Conservation (phyloP, 1,140 invertebrate genomes). For the Choristoneura fumiferana region DNA sequence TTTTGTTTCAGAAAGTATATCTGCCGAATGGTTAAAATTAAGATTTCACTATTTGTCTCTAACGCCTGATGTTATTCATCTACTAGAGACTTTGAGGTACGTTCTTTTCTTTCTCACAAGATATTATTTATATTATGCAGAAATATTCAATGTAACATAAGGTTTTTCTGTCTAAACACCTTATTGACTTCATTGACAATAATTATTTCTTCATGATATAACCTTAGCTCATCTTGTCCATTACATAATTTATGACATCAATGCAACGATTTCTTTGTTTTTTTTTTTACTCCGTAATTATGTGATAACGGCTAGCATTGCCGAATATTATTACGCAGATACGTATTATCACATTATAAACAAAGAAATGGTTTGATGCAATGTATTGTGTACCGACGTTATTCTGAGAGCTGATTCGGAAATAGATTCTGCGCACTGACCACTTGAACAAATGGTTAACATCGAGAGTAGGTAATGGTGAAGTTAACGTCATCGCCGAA, state of each 20-base stretch:
- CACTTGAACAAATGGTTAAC: neutral
- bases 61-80: constrained; percentile 80
- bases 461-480: too few relatives aligned
- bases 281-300: constrained; percentile 7
- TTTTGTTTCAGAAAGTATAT: constrained; percentile 82
- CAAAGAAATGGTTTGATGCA: neutral
- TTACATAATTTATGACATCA: constrained; percentile 30
- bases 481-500: too few relatives aligned
- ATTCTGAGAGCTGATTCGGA: constrained; percentile 2
- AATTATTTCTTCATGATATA: constrained; percentile 70
- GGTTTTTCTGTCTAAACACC: constrained; percentile 1
- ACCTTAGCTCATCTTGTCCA: constrained; percentile 22
- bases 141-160: constrained; percentile 54
- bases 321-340: neutral
- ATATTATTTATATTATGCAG: constrained; percentile 58
- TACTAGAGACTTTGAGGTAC: constrained; percentile 82
- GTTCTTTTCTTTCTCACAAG: constrained; percentile 30
- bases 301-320: neutral
- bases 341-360: constrained; percentile 1
- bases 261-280: constrained; percentile 49
- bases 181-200: constrained; percentile 20
- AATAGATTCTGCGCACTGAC: neutral
- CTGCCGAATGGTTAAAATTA: constrained; percentile 86
- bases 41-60: constrained; percentile 86
- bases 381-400: constrained; percentile 1